Evolutionary conservation across 2,113 vertebrate species (phyloP), one percentile per base, ranked within the genome.

Genomic region (Octodon degus): DNA sequence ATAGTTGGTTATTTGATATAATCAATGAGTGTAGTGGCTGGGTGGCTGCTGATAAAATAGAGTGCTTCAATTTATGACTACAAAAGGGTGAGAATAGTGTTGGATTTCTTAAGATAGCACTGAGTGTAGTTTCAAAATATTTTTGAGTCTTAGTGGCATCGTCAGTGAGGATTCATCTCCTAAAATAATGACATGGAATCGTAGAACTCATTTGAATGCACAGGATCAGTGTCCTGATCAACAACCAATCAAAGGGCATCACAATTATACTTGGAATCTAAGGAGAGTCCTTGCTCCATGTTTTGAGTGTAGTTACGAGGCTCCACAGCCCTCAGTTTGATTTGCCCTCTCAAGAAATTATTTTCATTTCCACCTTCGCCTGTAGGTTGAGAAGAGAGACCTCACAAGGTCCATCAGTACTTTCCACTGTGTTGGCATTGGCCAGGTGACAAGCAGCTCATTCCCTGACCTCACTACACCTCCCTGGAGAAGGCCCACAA

Each of bases 181-280:
- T 37, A 65, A 95, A 74, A 27, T 70, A 89, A 91, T 72, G 74
- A 83, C 55, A 90, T 90, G 91, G 68, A 93, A 84, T 60, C 60
- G 65, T 32, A 91, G 65, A 32, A 81, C 32, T 83, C 22, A 80
- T 89, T 40, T 81, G 24, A 32, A 86, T 84, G 67, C 40, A 70
- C n/a, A 70, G 50, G 94, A 72, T 32, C 67, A 82, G 58, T 30
- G 32, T 32, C 27, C 19, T 93, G 93, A 95, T 79, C 86, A 89
- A 86, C 93, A 82, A 65, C 63, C 80, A 82, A 86, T 95, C 87
- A 91, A 2, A 13, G 24, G 72, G 62, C 58, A 89, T 81, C 13
- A 47, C 58, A 55, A 91, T 91, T 85, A 47, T 1, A 86, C 53
- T 89, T 91, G 74, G 34, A 84, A 89, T 67, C 70, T 68, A 30